phyloP scores from a whole-genome alignment of 1,140 invertebrate genomes.

The Homarus americanus region DNA sequence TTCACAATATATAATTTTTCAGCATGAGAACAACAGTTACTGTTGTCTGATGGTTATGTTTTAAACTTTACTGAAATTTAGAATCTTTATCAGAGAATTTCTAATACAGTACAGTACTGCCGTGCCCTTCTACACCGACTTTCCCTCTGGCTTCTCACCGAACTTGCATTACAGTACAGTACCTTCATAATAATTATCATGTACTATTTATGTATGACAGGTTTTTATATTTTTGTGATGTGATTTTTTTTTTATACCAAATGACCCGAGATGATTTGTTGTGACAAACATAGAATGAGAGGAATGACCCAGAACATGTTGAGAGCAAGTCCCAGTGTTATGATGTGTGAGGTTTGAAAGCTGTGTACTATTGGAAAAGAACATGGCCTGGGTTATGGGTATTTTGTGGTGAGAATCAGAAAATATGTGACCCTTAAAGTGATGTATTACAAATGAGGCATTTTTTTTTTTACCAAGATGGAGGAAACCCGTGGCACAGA shows the following conservation, averaged over 20 bases:
- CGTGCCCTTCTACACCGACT: no score
- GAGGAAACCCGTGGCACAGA: background rate
- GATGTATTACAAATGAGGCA: background rate
- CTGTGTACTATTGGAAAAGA: background rate
- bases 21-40: background rate
- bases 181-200: background rate
- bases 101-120: no score
- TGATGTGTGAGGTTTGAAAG: no score
- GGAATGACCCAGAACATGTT: no score
- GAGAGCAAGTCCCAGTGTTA: no score
- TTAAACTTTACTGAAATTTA: background rate
- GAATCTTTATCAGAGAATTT: no score
- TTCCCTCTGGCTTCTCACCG: no score
- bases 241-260: background rate
- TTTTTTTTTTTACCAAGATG: background rate
- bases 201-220: slow-evolving; percentile 1
- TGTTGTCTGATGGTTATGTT: background rate
- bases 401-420: background rate
- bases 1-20: background rate
- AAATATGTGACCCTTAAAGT: background rate
- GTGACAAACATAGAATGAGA: background rate
- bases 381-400: background rate
- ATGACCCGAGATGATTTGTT: background rate
- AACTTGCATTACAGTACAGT: background rate
- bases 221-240: slow-evolving; percentile 12